Percentiles rank a stretch among this genome's conserved stretches.
Evolutionary conservation across 2,888 invertebrate species (phyloP).

Genomic region (Dolichopus griseipennis): DNA sequence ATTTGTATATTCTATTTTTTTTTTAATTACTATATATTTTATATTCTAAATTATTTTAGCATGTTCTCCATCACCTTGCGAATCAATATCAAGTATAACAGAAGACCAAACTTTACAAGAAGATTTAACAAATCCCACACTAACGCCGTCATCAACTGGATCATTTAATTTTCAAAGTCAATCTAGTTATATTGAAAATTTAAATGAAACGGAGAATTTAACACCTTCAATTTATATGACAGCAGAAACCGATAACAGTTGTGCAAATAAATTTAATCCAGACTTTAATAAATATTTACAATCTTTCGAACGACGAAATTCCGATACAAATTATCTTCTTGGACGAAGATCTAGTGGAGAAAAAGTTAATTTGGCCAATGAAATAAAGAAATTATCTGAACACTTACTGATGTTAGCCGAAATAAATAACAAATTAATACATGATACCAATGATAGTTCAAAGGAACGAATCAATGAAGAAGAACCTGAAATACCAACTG

Average conservation of each 20-base stretch:
- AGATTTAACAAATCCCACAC: constrained; percentile 17
- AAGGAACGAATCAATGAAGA: constrained; percentile 4
- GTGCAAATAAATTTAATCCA: constrained; percentile 28
- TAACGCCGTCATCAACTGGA: constrained; percentile 16
- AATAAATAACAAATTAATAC: constrained; percentile 47
- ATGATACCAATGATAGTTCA: constrained; percentile 16
- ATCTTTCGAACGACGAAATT: constrained; percentile 62
- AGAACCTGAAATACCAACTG: neutral
- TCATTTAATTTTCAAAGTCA: constrained; percentile 24
- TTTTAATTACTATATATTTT: too few species aligned
- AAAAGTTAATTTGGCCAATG: constrained; percentile 65
- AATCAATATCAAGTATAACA: constrained; percentile 60
- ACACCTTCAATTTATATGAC: constrained; percentile 25
- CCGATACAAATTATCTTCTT: constrained; percentile 64
- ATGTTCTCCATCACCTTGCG: constrained; percentile 73
- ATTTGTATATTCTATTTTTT: constrained; percentile 27
- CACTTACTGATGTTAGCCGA: constrained; percentile 64
- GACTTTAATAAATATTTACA: constrained; percentile 42
- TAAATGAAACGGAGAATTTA: constrained; percentile 26
- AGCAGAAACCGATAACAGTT: constrained; percentile 22
- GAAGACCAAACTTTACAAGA: constrained; percentile 28
- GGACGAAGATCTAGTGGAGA: constrained; percentile 51
- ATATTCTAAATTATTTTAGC: constrained; percentile 52
- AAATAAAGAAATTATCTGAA: constrained; percentile 74
- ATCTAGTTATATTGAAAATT: constrained; percentile 38